Evolutionary conservation across 2,113 vertebrate genomes (phyloP), one percentile per base, ranked within the genome.

Genomic region (Gallinago paraguaiae): DNA sequence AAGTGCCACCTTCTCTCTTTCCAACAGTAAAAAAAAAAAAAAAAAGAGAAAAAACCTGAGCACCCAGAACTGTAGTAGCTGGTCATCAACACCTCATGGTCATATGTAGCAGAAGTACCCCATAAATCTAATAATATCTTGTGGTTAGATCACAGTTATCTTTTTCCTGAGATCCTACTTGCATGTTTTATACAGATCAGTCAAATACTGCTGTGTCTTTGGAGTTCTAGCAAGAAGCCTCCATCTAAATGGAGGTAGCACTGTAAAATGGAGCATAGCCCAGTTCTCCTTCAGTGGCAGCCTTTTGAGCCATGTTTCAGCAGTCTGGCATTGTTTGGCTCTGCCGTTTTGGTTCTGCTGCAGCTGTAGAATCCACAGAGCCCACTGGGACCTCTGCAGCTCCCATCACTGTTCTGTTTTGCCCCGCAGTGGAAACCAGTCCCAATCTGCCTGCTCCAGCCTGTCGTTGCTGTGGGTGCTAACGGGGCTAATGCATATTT

Each of bases 401-500:
- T 54, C 61, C 71, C 19, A 7, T n/a, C 53, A 2, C 48, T 68
- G 16, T 25, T 48, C 28, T 37, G 14, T n/a, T 18, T 10, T 9
- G 7, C 15, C 33, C 64, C 70, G 30, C 31, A 45, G 24, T 8
- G 10, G 24, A 27, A 27, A 41, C 33, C 7, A 48, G 41, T 7
- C 69, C 50, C 51, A 22, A 1, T 11, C 27, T 84, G 28, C 28
- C 70, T 39, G 67, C 39, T 83, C 39, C 72, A 70, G 45, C 23
- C 31, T 28, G 33, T 4, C 1, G 0, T 27, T 2, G 8, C 6
- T 19, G 33, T 37, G 60, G 59, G 16, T 75, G 64, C 54, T 74
- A 27, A 1, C 2, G 13, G 14, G 48, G 57, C 39, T 17, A 7
- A 7, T 2, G 11, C 6, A 2, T 19, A 2, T 50, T 84, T 27